Evolutionary conservation across 2,113 vertebrate genomes (phyloP).

Genomic region (Spea multiplicata): DNA sequence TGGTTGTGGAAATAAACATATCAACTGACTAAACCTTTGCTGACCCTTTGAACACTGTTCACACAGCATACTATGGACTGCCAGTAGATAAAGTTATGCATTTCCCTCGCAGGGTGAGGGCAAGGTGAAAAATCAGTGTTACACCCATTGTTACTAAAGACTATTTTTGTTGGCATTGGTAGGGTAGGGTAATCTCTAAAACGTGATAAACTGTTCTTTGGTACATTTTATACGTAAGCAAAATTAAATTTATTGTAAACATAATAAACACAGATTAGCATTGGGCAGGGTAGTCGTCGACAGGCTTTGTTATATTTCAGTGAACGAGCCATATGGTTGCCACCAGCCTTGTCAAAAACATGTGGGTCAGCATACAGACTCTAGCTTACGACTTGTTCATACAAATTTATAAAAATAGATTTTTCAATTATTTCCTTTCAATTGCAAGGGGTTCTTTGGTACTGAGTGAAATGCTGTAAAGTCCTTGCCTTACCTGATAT

Average conservation of each 20-base stretch:
- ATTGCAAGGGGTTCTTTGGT: no score
- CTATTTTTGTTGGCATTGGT: constrained; percentile 67
- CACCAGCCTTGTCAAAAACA: no score
- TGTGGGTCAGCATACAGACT: no score
- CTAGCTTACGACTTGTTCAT: no score
- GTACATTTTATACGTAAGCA: constrained; percentile 11
- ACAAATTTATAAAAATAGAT: no score
- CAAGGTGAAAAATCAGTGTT: constrained; percentile 63
- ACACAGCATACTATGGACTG: constrained; percentile 43
- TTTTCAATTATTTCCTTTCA: no score
- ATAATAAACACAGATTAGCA: not conserved
- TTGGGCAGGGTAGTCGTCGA: no score
- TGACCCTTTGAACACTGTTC: constrained; percentile 61
- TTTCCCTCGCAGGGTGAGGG: constrained; percentile 56
- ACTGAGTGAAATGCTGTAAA: no score
- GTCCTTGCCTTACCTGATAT: no score
- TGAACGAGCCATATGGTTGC: no score
- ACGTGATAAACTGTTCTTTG: constrained; percentile 34
- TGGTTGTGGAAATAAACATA: constrained; percentile 62
- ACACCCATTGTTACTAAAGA: constrained; percentile 65
- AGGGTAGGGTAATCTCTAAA: constrained; percentile 49
- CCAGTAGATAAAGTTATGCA: constrained; percentile 60
- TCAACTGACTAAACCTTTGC: constrained; percentile 57
- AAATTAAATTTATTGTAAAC: constrained; percentile 1
- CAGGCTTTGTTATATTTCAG: no score